A percentile compares a stretch with the other conserved stretches of the same genome.
phyloP scores from a whole-genome alignment of 2,113 vertebrate species.

The Halichoerus grypus region DNA sequence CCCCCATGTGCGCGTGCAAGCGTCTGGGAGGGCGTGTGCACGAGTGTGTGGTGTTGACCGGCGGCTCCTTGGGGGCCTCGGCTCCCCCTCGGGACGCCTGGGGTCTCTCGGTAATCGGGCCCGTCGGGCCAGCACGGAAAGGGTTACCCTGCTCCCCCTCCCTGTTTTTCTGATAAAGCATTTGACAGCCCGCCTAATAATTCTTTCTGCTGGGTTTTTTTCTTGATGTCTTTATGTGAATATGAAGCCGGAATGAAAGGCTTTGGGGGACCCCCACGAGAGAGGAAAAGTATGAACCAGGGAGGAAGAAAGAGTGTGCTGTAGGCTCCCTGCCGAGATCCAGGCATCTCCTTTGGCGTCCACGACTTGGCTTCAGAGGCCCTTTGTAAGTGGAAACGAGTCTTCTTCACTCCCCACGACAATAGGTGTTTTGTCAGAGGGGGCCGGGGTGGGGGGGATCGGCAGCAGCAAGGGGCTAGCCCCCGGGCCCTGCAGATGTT shows the following conservation, averaged over 20 bases:
- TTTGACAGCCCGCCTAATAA: constrained; percentile 99
- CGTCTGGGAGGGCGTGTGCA: fast-evolving
- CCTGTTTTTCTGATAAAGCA: constrained; percentile 87
- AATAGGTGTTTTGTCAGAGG: constrained; percentile 96
- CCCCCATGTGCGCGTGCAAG: fast-evolving
- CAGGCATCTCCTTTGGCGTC: constrained; percentile 93
- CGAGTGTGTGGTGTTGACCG: fast-evolving
- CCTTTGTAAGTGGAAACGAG: constrained; percentile 94
- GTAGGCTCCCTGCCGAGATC: constrained; percentile 92
- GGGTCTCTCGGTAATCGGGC: background rate
- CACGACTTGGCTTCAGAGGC: constrained; percentile 94
- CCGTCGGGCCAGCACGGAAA: constrained; percentile 79
- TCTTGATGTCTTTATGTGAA: constrained; percentile 99
- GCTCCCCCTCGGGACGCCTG: fast-evolving
- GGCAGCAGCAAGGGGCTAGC: constrained; percentile 90
- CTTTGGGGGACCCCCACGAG: constrained; percentile 94
- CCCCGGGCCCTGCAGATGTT: constrained; percentile 94
- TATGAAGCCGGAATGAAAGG: constrained; percentile 96
- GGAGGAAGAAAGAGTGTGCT: constrained; percentile 86
- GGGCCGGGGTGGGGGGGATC: constrained; percentile 87
- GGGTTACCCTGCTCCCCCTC: constrained; percentile 84
- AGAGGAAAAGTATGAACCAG: constrained; percentile 92
- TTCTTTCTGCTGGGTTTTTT: constrained; percentile 96
- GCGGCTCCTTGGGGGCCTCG: fast-evolving
- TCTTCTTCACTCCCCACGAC: constrained; percentile 95